Evolutionary conservation across 2,113 vertebrate genomes (phyloP).

Genomic region (Lepidothrix coronata): DNA sequence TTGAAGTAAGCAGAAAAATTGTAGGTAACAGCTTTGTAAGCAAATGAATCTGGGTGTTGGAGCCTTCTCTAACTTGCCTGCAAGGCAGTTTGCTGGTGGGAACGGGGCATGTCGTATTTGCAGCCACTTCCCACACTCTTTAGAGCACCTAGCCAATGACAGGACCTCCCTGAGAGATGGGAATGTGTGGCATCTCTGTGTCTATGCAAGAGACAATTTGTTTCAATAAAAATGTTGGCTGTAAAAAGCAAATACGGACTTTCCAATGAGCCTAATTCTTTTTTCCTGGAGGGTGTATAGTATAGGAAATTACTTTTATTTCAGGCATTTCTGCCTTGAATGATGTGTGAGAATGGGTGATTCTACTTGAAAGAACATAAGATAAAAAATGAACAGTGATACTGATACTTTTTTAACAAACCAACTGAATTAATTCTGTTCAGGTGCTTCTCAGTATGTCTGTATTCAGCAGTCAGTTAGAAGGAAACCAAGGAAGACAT

Average conservation of each 20-base stretch:
- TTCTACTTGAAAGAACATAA: not conserved
- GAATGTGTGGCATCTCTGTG: not conserved
- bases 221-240: not conserved
- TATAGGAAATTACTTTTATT: not conserved
- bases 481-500: not conserved
- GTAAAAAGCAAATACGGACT: not conserved
- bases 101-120: fast-evolving
- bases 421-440: not conserved
- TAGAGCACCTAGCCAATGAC: not conserved
- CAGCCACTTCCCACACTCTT: not conserved
- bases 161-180: not conserved
- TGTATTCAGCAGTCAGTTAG: not conserved
- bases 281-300: not conserved
- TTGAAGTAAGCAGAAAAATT: not conserved
- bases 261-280: not conserved
- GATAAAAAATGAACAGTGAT: not conserved
- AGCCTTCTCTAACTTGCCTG: not conserved
- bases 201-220: not conserved
- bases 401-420: not conserved
- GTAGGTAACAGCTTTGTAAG: not conserved
- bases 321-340: not conserved
- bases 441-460: not conserved
- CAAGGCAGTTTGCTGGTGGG: not conserved
- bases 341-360: not conserved
- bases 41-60: fast-evolving